These are phyloP conservation scores for Diplogasteroides magnus DNA, from an alignment of 1,140 invertebrate genomes.

Conservation along the genomic window DNA sequence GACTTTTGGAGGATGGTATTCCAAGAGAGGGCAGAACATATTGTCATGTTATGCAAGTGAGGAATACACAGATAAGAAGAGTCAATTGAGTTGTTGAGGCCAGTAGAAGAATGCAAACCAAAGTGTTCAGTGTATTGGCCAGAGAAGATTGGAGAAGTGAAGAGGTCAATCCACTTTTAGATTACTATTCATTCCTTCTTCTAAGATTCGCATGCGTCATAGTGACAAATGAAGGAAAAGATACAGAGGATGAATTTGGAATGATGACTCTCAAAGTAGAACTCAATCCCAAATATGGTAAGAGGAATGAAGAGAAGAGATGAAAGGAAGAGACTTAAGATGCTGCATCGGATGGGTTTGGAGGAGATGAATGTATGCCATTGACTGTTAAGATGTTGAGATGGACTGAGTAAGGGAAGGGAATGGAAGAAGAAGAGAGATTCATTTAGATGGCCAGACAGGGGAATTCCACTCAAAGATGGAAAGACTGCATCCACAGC, in stretches of 20 bases:
- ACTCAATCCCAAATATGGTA: constrained; percentile 1
- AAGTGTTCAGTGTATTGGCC: constrained; percentile 16
- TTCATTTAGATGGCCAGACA: constrained; percentile 13
- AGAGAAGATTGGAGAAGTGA: not conserved
- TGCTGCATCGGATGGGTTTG: not conserved
- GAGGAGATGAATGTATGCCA: not conserved
- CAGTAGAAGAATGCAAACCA: constrained; percentile 9
- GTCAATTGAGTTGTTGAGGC: not conserved
- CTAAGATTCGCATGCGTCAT: not conserved
- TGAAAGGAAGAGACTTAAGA: not conserved
- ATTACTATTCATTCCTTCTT: too few species aligned
- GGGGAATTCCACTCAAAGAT: constrained; percentile 11
- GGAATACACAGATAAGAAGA: not conserved
- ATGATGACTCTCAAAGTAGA: constrained; percentile 2
- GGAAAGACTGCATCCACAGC: constrained; percentile 7
- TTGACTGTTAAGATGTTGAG: constrained; percentile 12
- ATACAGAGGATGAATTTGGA: constrained; percentile 8
- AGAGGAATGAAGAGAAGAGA: constrained; percentile 1
- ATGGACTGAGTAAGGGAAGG: constrained; percentile 13
- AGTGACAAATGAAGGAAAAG: constrained; percentile 5
- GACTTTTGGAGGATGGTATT: constrained; percentile 19
- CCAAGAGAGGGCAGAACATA: constrained; percentile 11
- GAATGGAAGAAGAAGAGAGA: too few species aligned
- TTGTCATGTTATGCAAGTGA: constrained; percentile 17
- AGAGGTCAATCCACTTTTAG: too few species aligned